A percentile compares a stretch with the other conserved stretches of the same genome.
Conservation (phyloP, 2,888 invertebrate genomes). For the Tillus elongatus region DNA sequence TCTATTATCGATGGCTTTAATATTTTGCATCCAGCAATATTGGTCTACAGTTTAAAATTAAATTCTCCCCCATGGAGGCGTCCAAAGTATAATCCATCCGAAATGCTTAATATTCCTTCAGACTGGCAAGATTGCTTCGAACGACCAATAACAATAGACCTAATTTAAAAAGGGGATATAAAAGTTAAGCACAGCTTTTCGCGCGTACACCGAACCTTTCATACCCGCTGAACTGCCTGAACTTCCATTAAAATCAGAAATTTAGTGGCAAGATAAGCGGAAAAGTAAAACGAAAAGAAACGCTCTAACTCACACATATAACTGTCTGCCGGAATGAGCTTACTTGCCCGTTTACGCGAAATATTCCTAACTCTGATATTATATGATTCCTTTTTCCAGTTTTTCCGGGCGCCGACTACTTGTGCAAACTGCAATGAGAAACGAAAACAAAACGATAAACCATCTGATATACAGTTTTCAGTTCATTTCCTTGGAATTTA, state of each 20-base stretch:
- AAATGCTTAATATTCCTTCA: constrained; percentile 34
- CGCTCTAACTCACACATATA: constrained; percentile 41
- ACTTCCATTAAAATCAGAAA: constrained; percentile 52
- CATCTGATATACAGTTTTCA: constrained; percentile 39
- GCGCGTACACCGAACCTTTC: constrained; percentile 30
- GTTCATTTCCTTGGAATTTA: constrained; percentile 39
- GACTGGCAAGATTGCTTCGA: constrained; percentile 38
- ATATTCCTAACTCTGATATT: constrained; percentile 37
- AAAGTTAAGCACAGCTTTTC: constrained; percentile 38
- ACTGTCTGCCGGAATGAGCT: constrained; percentile 40
- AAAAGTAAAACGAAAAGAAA: constrained; percentile 42
- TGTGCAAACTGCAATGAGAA: constrained; percentile 36
- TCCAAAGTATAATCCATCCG: constrained; percentile 6
- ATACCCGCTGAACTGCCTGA: constrained; percentile 41
- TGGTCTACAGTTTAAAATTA: constrained; percentile 7
- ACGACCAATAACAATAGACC: constrained; percentile 41
- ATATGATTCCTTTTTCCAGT: constrained; percentile 32
- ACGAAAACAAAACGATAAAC: constrained; percentile 43
- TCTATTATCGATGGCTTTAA: no score
- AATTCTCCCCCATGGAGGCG: constrained; percentile 8
- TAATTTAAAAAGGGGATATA: constrained; percentile 41
- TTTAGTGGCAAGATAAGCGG: constrained; percentile 49
- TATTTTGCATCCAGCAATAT: no score
- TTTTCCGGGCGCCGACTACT: constrained; percentile 34
- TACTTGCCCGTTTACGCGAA: constrained; percentile 37